phyloP scores from a whole-genome alignment of 2,113 vertebrate genomes.

The Arvicanthis niloticus region DNA sequence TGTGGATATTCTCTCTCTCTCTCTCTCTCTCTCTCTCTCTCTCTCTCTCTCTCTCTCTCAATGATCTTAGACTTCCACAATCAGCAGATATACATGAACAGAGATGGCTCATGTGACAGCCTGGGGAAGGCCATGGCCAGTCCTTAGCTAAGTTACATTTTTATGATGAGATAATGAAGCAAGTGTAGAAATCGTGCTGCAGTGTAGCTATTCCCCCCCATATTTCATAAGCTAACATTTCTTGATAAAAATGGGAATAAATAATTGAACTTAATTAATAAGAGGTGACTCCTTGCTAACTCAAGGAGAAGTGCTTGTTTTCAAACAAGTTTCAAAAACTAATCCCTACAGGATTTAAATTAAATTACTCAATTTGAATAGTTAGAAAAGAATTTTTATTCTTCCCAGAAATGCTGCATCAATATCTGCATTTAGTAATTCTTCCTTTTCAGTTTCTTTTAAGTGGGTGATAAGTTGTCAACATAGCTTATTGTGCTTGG shows the following conservation, averaged over 20 bases:
- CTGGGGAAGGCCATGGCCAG: background rate
- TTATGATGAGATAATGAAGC: constrained; percentile 6
- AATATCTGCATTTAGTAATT: constrained; percentile 53
- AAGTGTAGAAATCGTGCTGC: constrained; percentile 21
- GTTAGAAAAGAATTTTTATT: constrained; percentile 18
- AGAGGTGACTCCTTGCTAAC: background rate
- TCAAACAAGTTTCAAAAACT: constrained; percentile 10
- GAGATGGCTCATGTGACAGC: background rate
- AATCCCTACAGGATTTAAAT: background rate
- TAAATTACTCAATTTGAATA: constrained; percentile 42
- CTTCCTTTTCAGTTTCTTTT: constrained; percentile 33
- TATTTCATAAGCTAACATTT: constrained; percentile 23
- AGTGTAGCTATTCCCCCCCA: background rate
- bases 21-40: too few species aligned
- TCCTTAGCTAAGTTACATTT: background rate
- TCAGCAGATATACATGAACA: background rate
- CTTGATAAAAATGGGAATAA: constrained; percentile 34
- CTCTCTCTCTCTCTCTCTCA: too few species aligned
- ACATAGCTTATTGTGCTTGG: constrained; percentile 20
- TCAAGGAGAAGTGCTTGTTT: background rate
- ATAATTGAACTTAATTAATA: constrained; percentile 36
- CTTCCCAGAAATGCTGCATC: constrained; percentile 13
- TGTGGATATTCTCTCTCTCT: background rate
- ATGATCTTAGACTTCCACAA: background rate
- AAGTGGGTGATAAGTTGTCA: constrained; percentile 35